Evolutionary conservation across 2,797 vertebrate species (phyloP), one percentile per base, ranked within the genome.

Genomic region (Martes flavigula): DNA sequence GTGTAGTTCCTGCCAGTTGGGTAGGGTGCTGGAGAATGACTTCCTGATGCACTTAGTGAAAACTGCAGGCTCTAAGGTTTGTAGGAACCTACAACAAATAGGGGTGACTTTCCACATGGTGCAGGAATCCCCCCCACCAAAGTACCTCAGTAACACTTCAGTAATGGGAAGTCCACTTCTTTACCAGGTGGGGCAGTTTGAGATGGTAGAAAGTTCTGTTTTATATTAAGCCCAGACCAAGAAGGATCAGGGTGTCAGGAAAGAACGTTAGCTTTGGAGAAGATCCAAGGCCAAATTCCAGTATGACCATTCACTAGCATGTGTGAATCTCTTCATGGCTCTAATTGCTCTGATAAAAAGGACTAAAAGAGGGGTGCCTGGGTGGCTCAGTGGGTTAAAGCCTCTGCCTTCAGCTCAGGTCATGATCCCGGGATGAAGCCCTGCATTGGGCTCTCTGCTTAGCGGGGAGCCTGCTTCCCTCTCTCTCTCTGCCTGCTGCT

Each of bases 11-110:
- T 60, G 72, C 54, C 62, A 86, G 21, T 68, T 40, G 66, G 51
- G 58, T n/a, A 85, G 78, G 78, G 40, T 64, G 21, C 60, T 46
- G 6, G 25, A 35, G 87, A 66, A 9, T 43, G 62, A 30, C 82
- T 94, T 90, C 68, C 82, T 92, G 85, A 91, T 60, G 60, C 73
- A 35, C 32, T 79, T 46, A 79, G 83, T 81, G 77, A 75, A 82
- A 75, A 75, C 4, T 56, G 30, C 10, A 90, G 40, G 32, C 56
- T 60, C n/a, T 66, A 32, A 89, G 27, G 62, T 11, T 40, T 62
- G 14, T 38, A 68, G 87, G 43, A 58, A 56, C 73, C 27, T 32
- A 32, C 30, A 7, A 64, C 13, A 64, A 64, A 54, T 15, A 66
- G 40, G 27, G 17, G 27, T 73, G 81, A 66, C 25, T 72, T 89